phyloP scores from a whole-genome alignment of 2,888 invertebrate genomes.

The Eupeodes latifasciatus region DNA sequence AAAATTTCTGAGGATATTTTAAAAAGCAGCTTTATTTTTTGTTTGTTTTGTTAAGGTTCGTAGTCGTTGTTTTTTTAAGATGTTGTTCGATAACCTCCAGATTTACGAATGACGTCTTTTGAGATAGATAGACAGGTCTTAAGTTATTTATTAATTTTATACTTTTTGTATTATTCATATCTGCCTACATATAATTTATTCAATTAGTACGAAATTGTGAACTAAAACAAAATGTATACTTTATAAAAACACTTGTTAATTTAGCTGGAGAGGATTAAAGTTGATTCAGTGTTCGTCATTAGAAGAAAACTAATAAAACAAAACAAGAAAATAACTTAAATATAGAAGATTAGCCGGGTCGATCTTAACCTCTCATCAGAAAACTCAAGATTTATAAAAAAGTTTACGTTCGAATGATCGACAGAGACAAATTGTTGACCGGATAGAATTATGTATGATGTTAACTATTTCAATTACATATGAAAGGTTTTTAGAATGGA shows the following conservation, averaged over 20 bases:
- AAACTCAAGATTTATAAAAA: no score
- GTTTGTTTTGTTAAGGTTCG: neutral
- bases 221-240: neutral
- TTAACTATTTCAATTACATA: no score
- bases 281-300: neutral
- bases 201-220: neutral
- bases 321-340: no score
- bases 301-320: neutral
- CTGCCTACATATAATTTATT: neutral
- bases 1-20: slow-evolving; percentile 24
- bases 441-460: no score
- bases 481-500: no score
- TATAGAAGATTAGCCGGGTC: no score
- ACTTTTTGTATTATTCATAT: slow-evolving; percentile 71
- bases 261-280: neutral
- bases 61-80: neutral
- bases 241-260: slow-evolving; percentile 13
- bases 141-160: slow-evolving; percentile 79
- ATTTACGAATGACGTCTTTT: slow-evolving; percentile 36
- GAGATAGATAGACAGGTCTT: slow-evolving; percentile 70
- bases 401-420: no score
- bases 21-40: slow-evolving; percentile 12
- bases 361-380: no score
- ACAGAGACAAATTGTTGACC: no score
- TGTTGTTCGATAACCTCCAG: slow-evolving; percentile 34